Conservation (phyloP, 2,888 invertebrate genomes). For the Melanostoma mellinum region DNA sequence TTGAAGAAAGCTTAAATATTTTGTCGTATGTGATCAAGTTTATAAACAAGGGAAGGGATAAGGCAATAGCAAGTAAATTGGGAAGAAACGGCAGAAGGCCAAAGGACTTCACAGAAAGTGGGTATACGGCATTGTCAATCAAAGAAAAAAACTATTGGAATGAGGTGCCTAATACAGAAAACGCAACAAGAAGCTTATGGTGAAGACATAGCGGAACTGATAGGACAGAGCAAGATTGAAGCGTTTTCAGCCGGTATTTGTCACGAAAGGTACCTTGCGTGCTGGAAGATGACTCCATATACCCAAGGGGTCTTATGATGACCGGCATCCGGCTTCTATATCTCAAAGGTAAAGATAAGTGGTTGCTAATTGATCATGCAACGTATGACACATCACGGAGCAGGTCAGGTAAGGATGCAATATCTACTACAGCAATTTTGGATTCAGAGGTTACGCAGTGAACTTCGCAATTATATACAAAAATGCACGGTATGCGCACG, state of each 20-base stretch:
- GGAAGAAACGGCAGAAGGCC: too few relatives aligned
- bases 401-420: slow-evolving; percentile 34
- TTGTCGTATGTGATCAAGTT: too few relatives aligned
- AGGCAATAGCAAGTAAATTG: too few relatives aligned
- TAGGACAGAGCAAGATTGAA: slow-evolving; percentile 14
- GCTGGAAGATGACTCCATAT: not conserved
- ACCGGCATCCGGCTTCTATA: slow-evolving; percentile 46
- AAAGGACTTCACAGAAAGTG: too few relatives aligned
- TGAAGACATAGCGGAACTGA: slow-evolving; percentile 2
- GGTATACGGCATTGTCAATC: too few relatives aligned
- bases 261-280: not conserved
- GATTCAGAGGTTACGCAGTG: too few relatives aligned
- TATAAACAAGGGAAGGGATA: too few relatives aligned
- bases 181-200: not conserved
- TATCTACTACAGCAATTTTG: slow-evolving; percentile 11
- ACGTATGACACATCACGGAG: slow-evolving; percentile 36
- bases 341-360: slow-evolving; percentile 48
- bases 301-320: too few relatives aligned
- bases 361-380: slow-evolving; percentile 49
- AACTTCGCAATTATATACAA: slow-evolving; percentile 1
- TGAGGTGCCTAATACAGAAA: not conserved
- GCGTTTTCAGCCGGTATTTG: slow-evolving; percentile 12
- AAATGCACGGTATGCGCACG: slow-evolving; percentile 15
- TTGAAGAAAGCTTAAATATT: too few relatives aligned
- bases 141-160: too few relatives aligned